phyloP scores from a whole-genome alignment of 2,888 invertebrate genomes.

The Ditylenchus weischeri region DNA sequence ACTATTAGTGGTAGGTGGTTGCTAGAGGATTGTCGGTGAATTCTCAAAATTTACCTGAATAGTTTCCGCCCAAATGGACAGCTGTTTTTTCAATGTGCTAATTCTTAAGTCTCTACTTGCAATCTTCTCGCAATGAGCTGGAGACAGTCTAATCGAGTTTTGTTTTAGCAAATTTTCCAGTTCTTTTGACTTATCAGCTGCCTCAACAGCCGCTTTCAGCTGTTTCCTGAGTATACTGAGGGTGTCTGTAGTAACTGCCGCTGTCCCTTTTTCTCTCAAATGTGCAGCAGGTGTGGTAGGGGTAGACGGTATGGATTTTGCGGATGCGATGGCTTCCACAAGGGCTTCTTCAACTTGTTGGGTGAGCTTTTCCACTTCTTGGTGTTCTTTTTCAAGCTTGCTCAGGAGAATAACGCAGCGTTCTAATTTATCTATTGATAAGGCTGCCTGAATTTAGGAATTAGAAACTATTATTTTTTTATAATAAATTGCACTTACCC shows the following conservation, averaged over 20 bases:
- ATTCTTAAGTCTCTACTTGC: slow-evolving; percentile 14
- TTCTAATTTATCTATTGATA: slow-evolving; percentile 43
- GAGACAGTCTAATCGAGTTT: slow-evolving; percentile 31
- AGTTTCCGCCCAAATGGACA: slow-evolving; percentile 19
- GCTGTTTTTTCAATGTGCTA: slow-evolving; percentile 18
- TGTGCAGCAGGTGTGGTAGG: background rate
- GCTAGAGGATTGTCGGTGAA: background rate
- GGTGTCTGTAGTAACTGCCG: slow-evolving; percentile 3
- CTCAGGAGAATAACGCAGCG: slow-evolving; percentile 39
- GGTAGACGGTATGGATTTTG: slow-evolving; percentile 10
- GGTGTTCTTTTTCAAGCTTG: slow-evolving; percentile 35
- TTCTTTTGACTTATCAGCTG: slow-evolving; percentile 27
- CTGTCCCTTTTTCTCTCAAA: slow-evolving; percentile 11
- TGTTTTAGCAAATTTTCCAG: slow-evolving; percentile 28
- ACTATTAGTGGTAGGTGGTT: background rate
- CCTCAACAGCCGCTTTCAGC: slow-evolving; percentile 12
- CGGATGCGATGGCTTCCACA: background rate
- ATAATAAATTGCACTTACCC: slow-evolving; percentile 14
- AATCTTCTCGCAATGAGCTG: slow-evolving; percentile 22
- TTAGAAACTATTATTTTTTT: background rate
- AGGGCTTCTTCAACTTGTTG: slow-evolving; percentile 24
- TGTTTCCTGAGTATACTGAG: slow-evolving; percentile 18
- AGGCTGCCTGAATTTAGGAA: slow-evolving; percentile 34
- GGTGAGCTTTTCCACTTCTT: slow-evolving; percentile 43
- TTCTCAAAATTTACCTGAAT: slow-evolving; percentile 2